Evolutionary conservation across 1,140 invertebrate species (phyloP), one percentile per base, ranked within the genome.

Genomic region (Nasonia vitripennis): DNA sequence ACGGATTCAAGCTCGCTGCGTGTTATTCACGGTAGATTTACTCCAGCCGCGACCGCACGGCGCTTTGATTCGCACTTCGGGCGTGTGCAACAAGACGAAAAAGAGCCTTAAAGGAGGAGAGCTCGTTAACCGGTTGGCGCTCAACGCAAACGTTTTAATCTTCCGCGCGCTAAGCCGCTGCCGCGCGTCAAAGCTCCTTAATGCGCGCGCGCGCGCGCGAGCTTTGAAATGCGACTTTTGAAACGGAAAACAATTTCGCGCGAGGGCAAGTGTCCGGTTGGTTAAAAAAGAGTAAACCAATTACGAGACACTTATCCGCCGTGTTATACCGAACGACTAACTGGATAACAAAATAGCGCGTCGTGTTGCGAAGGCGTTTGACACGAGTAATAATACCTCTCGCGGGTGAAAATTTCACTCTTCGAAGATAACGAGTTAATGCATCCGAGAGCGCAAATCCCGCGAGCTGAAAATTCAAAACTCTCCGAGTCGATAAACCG

Each of bases 221-320:
- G 20, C 17, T 62, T 62, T 62, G 20, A 62, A 62, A 62, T 62
- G n/a, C 55, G 55, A 62, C 20, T 62, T 62, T 62, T n/a, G 20
- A 62, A 62, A 62, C 7, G 5, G 20, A n/a, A n/a, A 62, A 62
- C 20, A 20, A n/a, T 62, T n/a, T 62, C 55, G 17, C 55, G 51
- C 7, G 41, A 10, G 9, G 27, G 27, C 27, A 41, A 41, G 41
- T 41, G 41, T 41, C 41, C 5, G 41, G 41, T 41, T 27, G 27
- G 0, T 27, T 27, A 27, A 27, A 27, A 27, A 27, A 27, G 27
- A 27, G 27, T 27, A 27, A 27, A 27, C 81, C 84, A 87, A 87
- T 88, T 86, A 82, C 78, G 78, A 84, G 75, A 55, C 27, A 80
- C 85, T 88, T 83, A 87, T 87, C 85, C 75, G 83, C 78, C 81